Percentiles rank a stretch among this genome's conserved stretches.
Conservation (phyloP, 92 coral and sea anemone genomes). For the Zoanthus sansibaricus region DNA sequence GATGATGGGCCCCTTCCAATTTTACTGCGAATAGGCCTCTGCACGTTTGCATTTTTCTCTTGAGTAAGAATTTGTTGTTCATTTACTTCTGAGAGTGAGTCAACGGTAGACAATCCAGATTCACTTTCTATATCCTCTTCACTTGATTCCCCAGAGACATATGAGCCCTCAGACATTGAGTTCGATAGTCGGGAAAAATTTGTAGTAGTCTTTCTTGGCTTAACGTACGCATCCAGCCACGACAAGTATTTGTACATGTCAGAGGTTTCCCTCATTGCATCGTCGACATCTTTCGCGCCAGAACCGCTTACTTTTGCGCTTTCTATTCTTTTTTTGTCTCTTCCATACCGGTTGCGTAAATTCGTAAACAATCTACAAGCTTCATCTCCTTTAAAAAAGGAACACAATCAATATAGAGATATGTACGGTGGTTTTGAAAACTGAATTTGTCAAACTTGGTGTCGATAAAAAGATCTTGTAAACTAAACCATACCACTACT, state of each 20-base stretch:
- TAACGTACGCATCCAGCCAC: background rate
- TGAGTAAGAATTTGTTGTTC: background rate
- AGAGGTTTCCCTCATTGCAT: slow-evolving; percentile 31
- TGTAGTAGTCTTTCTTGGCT: background rate
- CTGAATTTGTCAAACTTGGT: too few species aligned
- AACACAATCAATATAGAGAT: too few species aligned
- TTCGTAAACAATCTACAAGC: slow-evolving; percentile 32
- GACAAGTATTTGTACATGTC: background rate
- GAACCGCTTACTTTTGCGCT: slow-evolving; percentile 29
- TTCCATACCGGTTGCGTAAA: slow-evolving; percentile 31
- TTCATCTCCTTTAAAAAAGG: slow-evolving; percentile 29
- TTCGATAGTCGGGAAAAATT: slow-evolving; percentile 13
- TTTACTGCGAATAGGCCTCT: background rate
- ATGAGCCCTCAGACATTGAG: background rate
- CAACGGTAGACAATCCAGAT: slow-evolving; percentile 1
- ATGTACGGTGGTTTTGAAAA: too few species aligned
- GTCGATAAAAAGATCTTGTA: too few species aligned
- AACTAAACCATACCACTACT: too few species aligned
- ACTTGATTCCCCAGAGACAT: background rate
- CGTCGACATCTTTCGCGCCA: slow-evolving; percentile 13
- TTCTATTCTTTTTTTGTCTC: slow-evolving; percentile 39
- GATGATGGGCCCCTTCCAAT: background rate
- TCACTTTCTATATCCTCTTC: slow-evolving; percentile 28
- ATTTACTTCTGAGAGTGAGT: slow-evolving; percentile 5
- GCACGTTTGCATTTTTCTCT: background rate